These are phyloP conservation scores for Phalacrocorax carbo DNA, from an alignment of 2,113 vertebrate genomes.

Conservation along the genomic window DNA sequence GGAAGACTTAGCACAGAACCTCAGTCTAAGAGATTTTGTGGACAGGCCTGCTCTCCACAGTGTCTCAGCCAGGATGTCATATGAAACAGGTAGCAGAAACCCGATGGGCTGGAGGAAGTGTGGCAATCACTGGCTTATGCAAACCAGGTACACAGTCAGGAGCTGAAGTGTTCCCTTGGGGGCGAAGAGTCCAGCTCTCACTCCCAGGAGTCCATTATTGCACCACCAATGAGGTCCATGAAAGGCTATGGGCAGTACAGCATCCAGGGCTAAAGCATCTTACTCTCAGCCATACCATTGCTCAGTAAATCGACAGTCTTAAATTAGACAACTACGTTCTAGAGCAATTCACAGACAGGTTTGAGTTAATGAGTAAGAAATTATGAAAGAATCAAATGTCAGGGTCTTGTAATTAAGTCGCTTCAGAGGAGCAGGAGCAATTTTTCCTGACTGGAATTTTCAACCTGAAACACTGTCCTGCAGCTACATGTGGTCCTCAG, in stretches of 20 bases:
- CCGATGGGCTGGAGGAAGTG: not conserved
- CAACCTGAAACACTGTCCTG: not conserved
- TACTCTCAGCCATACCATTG: not conserved
- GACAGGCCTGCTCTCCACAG: not conserved
- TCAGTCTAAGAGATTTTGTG: not conserved
- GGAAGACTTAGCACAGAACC: accelerated
- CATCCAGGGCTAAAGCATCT: not conserved
- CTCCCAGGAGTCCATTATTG: not conserved
- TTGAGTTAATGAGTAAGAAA: not conserved
- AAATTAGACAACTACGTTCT: not conserved
- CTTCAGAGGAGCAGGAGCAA: not conserved
- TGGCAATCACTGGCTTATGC: not conserved
- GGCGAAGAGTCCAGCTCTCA: not conserved
- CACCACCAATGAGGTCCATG: not conserved
- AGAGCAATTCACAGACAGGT: not conserved
- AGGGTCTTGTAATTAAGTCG: not conserved
- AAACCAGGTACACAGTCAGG: not conserved
- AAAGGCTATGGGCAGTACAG: not conserved
- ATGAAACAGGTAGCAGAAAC: not conserved
- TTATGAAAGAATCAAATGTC: not conserved
- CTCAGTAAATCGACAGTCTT: not conserved
- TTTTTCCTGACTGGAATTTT: not conserved
- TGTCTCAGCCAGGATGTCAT: not conserved
- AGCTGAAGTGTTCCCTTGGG: not conserved
- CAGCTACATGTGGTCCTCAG: not conserved